Percentiles rank a stretch among this genome's conserved stretches.
Conservation (phyloP, 1,140 invertebrate genomes). For the Arion vulgaris region DNA sequence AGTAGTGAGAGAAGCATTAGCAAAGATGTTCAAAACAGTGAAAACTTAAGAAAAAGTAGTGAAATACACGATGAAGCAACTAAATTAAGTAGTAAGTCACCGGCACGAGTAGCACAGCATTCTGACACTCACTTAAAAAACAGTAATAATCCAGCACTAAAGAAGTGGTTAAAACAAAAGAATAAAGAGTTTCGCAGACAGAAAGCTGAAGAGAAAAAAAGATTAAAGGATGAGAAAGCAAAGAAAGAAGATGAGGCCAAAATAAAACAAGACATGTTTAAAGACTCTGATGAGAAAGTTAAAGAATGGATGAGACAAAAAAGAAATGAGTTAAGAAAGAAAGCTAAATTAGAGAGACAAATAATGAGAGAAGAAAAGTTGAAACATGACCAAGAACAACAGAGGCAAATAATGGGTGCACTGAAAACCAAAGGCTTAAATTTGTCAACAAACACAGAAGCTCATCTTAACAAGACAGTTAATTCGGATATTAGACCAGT, state of each 20-base stretch:
- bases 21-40: neutral
- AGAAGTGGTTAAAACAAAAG: constrained; percentile 42
- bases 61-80: neutral
- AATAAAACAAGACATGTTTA: constrained; percentile 8
- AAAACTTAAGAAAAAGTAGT: neutral
- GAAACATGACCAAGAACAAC: neutral
- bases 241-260: constrained; percentile 30
- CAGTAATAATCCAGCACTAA: constrained; percentile 40
- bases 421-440: neutral
- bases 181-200: constrained; percentile 38
- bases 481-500: constrained; percentile 31
- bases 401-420: neutral
- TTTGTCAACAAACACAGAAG: neutral
- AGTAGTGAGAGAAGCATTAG: neutral
- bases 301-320: constrained; percentile 46
- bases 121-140: constrained; percentile 42
- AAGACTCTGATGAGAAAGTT: constrained; percentile 35
- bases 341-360: constrained; percentile 28
- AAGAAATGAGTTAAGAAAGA: constrained; percentile 35
- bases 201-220: constrained; percentile 40
- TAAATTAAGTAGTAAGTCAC: constrained; percentile 1
- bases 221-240: constrained; percentile 17
- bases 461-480: neutral
- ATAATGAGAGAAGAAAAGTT: constrained; percentile 21
- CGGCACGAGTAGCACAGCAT: neutral